A percentile compares a stretch with the other conserved stretches of the same genome.
Evolutionary conservation across 2,888 invertebrate species (phyloP).

Genomic region (Masnerella sp.): DNA sequence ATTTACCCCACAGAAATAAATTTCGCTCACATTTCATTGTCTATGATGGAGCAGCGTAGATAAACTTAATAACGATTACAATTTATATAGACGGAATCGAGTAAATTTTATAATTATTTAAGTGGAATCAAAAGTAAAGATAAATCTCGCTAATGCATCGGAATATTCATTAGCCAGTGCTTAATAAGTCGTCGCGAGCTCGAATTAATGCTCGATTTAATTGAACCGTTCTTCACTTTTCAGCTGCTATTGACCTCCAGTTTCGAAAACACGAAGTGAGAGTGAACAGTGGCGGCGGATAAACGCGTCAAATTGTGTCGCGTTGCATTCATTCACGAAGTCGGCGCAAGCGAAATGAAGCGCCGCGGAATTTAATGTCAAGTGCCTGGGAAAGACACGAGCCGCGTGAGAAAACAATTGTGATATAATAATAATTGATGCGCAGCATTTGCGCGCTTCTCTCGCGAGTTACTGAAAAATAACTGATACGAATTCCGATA

Average conservation of each 20-base stretch:
- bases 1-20: neutral
- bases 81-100: no score
- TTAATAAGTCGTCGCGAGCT: slow-evolving; percentile 13
- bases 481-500: neutral
- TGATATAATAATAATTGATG: slow-evolving; percentile 35
- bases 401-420: slow-evolving; percentile 27
- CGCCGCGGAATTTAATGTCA: slow-evolving; percentile 26
- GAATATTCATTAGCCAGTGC: neutral
- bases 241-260: slow-evolving; percentile 16
- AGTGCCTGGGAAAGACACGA: slow-evolving; percentile 31
- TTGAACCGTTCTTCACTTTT: slow-evolving; percentile 23
- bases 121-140: neutral
- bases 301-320: slow-evolving; percentile 26
- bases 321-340: slow-evolving; percentile 23
- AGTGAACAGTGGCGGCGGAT: slow-evolving; percentile 16
- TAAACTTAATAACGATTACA: no score
- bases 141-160: no score
- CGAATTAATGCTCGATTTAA: slow-evolving; percentile 24
- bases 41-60: neutral
- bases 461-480: neutral
- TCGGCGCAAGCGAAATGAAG: slow-evolving; percentile 9
- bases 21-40: slow-evolving; percentile 3
- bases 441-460: slow-evolving; percentile 8
- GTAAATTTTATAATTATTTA: no score
- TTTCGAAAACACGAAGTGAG: slow-evolving; percentile 34